A percentile compares a stretch with the other conserved stretches of the same genome.
phyloP scores from a whole-genome alignment of 2,888 invertebrate species.

The Scaptomyza polygonia region DNA sequence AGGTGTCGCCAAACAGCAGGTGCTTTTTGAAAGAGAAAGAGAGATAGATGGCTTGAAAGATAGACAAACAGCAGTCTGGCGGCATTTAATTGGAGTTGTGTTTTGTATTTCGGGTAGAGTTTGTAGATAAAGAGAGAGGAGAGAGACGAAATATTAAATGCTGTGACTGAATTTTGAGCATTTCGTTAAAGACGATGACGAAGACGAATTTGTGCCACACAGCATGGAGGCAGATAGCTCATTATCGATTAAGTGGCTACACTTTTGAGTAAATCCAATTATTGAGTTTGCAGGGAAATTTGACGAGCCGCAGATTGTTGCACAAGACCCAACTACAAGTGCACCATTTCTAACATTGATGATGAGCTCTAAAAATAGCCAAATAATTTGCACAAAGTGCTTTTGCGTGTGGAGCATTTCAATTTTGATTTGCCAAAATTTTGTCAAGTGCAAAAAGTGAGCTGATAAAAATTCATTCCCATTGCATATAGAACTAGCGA shows the following conservation, averaged over 20 bases:
- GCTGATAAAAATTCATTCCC: slow-evolving; percentile 48
- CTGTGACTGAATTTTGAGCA: slow-evolving; percentile 31
- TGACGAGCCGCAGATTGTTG: slow-evolving; percentile 23
- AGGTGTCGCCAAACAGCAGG: slow-evolving; percentile 50
- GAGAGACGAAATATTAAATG: slow-evolving; percentile 16
- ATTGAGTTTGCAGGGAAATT: slow-evolving; percentile 8
- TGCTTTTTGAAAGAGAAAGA: slow-evolving; percentile 3
- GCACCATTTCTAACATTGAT: slow-evolving; percentile 12
- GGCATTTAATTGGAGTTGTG: slow-evolving; percentile 35
- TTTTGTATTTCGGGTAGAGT: slow-evolving; percentile 6
- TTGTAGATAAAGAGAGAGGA: neutral
- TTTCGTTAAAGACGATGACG: slow-evolving; percentile 60
- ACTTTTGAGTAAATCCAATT: slow-evolving; percentile 67
- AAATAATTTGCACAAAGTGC: slow-evolving; percentile 67
- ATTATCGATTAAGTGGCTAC: slow-evolving; percentile 73
- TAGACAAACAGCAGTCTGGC: slow-evolving; percentile 8
- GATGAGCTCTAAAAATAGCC: slow-evolving; percentile 54
- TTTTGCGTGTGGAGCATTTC: slow-evolving; percentile 62
- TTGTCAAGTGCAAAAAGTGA: slow-evolving; percentile 4
- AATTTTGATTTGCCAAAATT: slow-evolving; percentile 4
- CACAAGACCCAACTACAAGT: slow-evolving; percentile 27
- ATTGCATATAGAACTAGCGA: slow-evolving; percentile 13
- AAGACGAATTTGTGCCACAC: slow-evolving; percentile 17
- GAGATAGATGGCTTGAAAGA: slow-evolving; percentile 32
- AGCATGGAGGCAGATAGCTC: slow-evolving; percentile 37